Evolutionary conservation across 2,797 vertebrate species (phyloP).

Genomic region (Cephalopachus bancanus): DNA sequence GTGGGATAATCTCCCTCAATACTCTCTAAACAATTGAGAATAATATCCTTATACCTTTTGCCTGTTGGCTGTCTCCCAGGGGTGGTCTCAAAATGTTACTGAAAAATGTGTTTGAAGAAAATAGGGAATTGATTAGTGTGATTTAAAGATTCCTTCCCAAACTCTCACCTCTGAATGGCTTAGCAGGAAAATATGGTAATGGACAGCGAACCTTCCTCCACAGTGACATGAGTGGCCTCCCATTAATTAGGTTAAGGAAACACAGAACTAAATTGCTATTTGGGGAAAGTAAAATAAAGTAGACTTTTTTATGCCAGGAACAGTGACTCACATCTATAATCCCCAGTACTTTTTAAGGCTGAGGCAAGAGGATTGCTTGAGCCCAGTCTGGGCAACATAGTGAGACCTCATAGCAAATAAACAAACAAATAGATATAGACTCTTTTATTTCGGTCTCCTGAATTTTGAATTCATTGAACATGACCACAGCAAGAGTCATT

Average conservation of each 20-base stretch:
- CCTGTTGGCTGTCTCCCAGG: constrained; percentile 75
- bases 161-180: constrained; percentile 73
- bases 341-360: too few relatives aligned
- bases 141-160: constrained; percentile 79
- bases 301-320: background rate
- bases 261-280: constrained; percentile 30
- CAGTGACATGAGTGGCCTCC: constrained; percentile 70
- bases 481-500: constrained; percentile 54
- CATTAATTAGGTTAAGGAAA: constrained; percentile 69
- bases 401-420: too few relatives aligned
- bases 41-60: constrained; percentile 71
- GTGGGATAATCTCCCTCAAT: constrained; percentile 73
- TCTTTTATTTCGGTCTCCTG: background rate
- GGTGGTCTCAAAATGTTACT: constrained; percentile 78
- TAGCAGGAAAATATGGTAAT: constrained; percentile 74
- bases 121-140: constrained; percentile 72
- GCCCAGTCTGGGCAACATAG: too few relatives aligned
- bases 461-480: constrained; percentile 74
- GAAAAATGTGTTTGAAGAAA: constrained; percentile 82
- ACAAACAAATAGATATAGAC: too few relatives aligned
- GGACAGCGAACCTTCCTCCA: constrained; percentile 72
- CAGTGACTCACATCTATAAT: too few relatives aligned
- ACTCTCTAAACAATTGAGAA: constrained; percentile 68
- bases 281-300: constrained; percentile 39
- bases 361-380: too few relatives aligned